phyloP scores from a whole-genome alignment of 2,113 vertebrate genomes.

The Phyllopteryx taeniolatus region DNA sequence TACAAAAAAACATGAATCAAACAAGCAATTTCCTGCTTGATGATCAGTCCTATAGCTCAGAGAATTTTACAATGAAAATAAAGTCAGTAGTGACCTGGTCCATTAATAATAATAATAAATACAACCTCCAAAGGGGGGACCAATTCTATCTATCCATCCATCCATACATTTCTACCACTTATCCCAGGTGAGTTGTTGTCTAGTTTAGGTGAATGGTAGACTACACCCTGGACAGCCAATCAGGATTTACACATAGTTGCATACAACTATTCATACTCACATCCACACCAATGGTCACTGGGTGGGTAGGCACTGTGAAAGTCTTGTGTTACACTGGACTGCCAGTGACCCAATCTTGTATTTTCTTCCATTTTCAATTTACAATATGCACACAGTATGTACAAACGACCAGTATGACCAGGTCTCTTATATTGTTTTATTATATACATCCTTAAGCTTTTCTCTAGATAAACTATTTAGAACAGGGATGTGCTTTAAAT shows the following conservation, averaged over 20 bases:
- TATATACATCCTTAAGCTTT: constrained; percentile 33
- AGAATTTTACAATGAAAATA: too few relatives aligned
- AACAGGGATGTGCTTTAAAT: constrained; percentile 72
- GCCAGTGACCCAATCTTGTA: neutral
- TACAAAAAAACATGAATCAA: neutral
- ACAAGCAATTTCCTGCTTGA: too few relatives aligned
- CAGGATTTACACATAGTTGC: neutral
- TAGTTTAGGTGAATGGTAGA: too few relatives aligned
- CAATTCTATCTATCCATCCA: too few relatives aligned
- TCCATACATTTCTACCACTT: too few relatives aligned
- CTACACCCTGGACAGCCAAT: neutral
- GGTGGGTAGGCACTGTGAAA: neutral
- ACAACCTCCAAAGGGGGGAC: too few relatives aligned
- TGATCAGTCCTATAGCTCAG: too few relatives aligned
- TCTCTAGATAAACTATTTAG: constrained; percentile 52
- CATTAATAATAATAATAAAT: too few relatives aligned
- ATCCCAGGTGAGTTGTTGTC: too few relatives aligned
- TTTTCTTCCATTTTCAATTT: neutral
- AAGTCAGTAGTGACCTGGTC: too few relatives aligned
- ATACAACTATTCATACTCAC: neutral
- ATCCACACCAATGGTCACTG: neutral
- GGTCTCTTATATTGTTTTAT: neutral
- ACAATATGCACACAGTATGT: neutral
- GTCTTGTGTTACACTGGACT: neutral
- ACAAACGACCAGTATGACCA: neutral